Percentiles rank a stretch among this genome's conserved stretches.
phyloP scores from a whole-genome alignment of 2,888 invertebrate species.

The Noctuana brunneofusca region DNA sequence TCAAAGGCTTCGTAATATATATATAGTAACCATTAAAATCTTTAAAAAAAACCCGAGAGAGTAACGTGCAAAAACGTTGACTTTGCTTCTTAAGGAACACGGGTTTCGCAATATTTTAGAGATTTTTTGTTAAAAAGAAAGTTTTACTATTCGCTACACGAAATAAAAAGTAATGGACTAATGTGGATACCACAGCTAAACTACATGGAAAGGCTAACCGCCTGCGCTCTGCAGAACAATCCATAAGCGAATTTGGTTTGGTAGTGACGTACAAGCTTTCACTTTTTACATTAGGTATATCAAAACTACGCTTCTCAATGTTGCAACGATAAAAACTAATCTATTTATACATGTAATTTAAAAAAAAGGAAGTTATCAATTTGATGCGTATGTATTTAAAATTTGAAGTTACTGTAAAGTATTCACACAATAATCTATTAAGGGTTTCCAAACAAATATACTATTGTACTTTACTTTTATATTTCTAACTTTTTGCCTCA shows the following conservation, averaged over 20 bases:
- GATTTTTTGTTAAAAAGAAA: slow-evolving; percentile 8
- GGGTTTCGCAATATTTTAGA: neutral
- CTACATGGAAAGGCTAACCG: neutral
- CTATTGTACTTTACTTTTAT: too few relatives aligned
- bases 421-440: too few relatives aligned
- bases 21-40: neutral
- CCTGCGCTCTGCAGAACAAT: neutral
- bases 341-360: too few relatives aligned
- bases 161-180: slow-evolving; percentile 2
- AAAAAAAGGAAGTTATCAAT: too few relatives aligned
- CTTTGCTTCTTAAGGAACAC: neutral
- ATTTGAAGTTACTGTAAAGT: too few relatives aligned
- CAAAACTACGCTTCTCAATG: neutral
- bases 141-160: slow-evolving; percentile 16
- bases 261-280: neutral
- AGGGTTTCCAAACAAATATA: too few relatives aligned
- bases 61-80: neutral
- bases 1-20: too few relatives aligned
- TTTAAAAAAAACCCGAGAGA: slow-evolving; percentile 1
- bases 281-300: neutral
- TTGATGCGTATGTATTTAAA: too few relatives aligned
- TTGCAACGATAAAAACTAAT: neutral
- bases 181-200: neutral
- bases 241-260: neutral
- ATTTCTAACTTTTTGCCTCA: too few relatives aligned